Evolutionary conservation across 2,888 invertebrate species (phyloP).

Genomic region (Physocephala rufipes): DNA sequence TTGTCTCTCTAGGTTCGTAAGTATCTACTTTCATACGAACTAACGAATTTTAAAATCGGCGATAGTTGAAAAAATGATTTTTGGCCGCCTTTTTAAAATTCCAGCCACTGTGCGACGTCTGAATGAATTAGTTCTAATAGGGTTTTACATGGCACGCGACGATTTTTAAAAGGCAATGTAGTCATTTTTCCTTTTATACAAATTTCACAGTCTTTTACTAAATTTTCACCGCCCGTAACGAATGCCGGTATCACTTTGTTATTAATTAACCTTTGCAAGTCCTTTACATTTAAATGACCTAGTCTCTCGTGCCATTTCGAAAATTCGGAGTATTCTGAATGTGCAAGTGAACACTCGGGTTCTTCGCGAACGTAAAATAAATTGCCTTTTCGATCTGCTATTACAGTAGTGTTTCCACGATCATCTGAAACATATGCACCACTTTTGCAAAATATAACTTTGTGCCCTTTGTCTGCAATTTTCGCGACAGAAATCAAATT

Average conservation of each 20-base stretch:
- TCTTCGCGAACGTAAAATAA: neutral
- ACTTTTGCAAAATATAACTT: neutral
- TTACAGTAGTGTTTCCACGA: neutral
- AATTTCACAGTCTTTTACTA: too few relatives aligned
- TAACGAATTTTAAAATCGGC: too few relatives aligned
- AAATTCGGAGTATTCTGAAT: neutral
- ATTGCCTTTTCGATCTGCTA: neutral
- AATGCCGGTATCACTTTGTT: neutral
- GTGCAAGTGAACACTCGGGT: neutral
- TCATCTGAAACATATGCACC: neutral
- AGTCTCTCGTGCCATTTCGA: neutral
- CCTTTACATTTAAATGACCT: neutral
- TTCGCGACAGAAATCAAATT: conserved; percentile 1
- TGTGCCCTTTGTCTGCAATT: neutral
- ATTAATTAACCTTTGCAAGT: neutral
- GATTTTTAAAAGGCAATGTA: too few relatives aligned
- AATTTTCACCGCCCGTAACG: too few relatives aligned
- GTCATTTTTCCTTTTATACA: too few relatives aligned
- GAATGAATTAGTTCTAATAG: too few relatives aligned
- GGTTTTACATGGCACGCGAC: too few relatives aligned
- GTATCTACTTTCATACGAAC: too few relatives aligned
- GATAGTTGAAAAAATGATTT: too few relatives aligned
- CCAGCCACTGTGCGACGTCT: too few relatives aligned
- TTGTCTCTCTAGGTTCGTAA: too few relatives aligned
- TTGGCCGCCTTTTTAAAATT: too few relatives aligned